Conservation (phyloP, 2,797 vertebrate genomes). For the Rhinophrynus dorsalis region DNA sequence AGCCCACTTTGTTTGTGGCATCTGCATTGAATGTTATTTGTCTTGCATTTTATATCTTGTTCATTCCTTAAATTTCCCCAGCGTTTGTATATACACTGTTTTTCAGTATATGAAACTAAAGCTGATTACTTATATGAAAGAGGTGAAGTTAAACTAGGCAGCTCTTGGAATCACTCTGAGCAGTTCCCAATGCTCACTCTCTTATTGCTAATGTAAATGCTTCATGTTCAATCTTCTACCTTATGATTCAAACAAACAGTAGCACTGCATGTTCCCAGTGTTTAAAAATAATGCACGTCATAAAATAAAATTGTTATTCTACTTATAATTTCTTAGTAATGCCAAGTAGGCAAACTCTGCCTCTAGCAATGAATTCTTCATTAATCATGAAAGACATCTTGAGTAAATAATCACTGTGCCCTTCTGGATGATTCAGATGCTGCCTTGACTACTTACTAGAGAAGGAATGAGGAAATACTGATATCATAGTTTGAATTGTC, state of each 20-base stretch:
- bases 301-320: slow-evolving; percentile 16
- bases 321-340: slow-evolving; percentile 24
- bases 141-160: slow-evolving; percentile 42
- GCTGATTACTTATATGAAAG: slow-evolving; percentile 44
- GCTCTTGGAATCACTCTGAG: slow-evolving; percentile 14
- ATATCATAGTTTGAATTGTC: neutral
- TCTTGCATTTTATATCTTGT: slow-evolving; percentile 1
- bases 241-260: slow-evolving; percentile 40
- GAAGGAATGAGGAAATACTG: slow-evolving; percentile 13
- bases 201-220: slow-evolving; percentile 40
- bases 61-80: slow-evolving; percentile 13
- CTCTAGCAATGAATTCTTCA: slow-evolving; percentile 39
- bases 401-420: slow-evolving; percentile 28
- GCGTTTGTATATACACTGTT: neutral
- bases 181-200: neutral
- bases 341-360: slow-evolving; percentile 15
- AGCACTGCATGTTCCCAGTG: neutral
- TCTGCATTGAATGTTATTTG: neutral
- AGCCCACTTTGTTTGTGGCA: neutral
- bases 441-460: neutral
- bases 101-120: slow-evolving; percentile 10
- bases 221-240: slow-evolving; percentile 26
- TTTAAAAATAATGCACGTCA: slow-evolving; percentile 26
- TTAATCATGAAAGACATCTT: slow-evolving; percentile 45
- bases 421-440: slow-evolving; percentile 10